Evolutionary conservation across 1,140 invertebrate species (phyloP), one percentile per base, ranked within the genome.

Genomic region (Drosophila virilis): DNA sequence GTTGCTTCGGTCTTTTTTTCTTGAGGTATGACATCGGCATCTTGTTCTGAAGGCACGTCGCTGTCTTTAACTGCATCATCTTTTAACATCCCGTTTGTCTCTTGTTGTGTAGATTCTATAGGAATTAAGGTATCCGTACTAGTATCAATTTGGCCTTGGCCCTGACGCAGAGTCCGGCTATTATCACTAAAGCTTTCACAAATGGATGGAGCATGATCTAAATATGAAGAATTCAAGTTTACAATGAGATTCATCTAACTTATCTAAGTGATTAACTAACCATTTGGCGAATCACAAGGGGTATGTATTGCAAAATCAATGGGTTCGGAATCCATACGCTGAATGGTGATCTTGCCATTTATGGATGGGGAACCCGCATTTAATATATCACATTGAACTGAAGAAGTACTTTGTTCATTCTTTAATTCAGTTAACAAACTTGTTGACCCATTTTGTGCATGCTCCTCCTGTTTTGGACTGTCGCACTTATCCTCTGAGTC

Each of bases 101-200:
- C 37, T 45, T 55, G 8, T 58, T 35, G 48, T 48, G 62, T 43
- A 15, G 60, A 13, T 57, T 84, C 82, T 15, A 76, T 64, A 43
- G 92, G 86, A 50, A 93, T 92, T 61, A 93, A 77, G 37, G 93
- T 93, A 62, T 93, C 93, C 17, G 93, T 93, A 74, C 93, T 93
- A 12, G 93, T 93, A 70, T 93, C 93, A 43, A 93, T 72, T 32
- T 82, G 78, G 9, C 40, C 61, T 6, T 55, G 45, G 13, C 74
- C 69, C 74, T 85, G 74, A 89, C 91, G 78, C 38, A 80, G 3
- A 32, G 33, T 58, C 8, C 64, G 77, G 50, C 60, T 45, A 32
- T 67, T 74, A 84, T 90, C 72, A 74, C 65, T 86, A 45, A 72
- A 65, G 61, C 46, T 65, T 40, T 69, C 75, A 64, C 55, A 55